phyloP scores from a whole-genome alignment of 53 echinoderm and acorn worm genomes.

The Temnopleurus reevesii region DNA sequence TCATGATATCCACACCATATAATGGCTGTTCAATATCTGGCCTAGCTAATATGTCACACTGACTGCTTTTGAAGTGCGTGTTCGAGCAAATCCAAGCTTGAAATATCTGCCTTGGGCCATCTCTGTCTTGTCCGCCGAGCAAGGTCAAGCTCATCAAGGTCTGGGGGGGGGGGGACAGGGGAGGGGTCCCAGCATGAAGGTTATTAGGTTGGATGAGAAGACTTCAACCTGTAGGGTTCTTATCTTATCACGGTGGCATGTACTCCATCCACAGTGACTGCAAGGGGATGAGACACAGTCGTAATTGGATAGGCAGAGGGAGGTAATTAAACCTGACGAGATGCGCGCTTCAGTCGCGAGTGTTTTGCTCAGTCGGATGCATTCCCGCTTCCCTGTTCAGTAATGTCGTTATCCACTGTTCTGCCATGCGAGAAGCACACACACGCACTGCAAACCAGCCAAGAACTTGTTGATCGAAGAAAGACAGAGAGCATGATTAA shows the following conservation, averaged over 20 bases:
- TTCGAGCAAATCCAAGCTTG: slow-evolving; percentile 48
- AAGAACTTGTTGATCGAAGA: slow-evolving; percentile 40
- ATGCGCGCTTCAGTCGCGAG: slow-evolving; percentile 8
- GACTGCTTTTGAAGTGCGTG: slow-evolving; percentile 15
- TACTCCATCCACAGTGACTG: neutral
- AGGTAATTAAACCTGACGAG: slow-evolving; percentile 56
- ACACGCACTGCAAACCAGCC: neutral
- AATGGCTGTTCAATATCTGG: neutral
- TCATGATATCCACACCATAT: neutral
- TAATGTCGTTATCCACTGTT: slow-evolving; percentile 24
- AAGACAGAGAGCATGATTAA: neutral
- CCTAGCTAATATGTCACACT: slow-evolving; percentile 19
- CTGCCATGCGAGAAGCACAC: neutral
- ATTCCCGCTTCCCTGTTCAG: slow-evolving; percentile 2
- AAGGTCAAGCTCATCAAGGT: slow-evolving; percentile 8
- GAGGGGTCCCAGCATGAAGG: neutral
- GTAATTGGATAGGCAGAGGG: slow-evolving; percentile 56
- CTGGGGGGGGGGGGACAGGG: neutral
- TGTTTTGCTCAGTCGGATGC: slow-evolving; percentile 34
- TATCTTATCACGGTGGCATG: neutral
- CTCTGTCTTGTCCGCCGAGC: neutral
- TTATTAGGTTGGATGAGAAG: neutral
- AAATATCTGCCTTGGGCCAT: slow-evolving; percentile 6
- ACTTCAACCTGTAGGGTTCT: neutral
- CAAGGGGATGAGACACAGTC: neutral